Evolutionary conservation across 2,888 invertebrate species (phyloP), one percentile per base, ranked within the genome.

Genomic region (Macrophya annulata): DNA sequence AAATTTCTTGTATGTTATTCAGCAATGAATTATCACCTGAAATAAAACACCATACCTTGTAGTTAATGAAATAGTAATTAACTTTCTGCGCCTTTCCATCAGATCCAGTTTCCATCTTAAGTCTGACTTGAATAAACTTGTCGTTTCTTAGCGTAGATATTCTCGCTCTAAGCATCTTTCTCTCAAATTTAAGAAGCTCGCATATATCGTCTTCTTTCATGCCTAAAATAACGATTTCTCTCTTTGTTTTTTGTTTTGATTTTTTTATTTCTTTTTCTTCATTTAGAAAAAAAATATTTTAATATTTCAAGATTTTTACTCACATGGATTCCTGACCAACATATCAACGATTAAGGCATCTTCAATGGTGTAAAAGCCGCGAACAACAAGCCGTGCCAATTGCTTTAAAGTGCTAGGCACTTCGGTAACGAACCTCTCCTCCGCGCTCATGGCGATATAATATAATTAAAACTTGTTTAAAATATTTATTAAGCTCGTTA

Each of bases 1-100:
- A 10, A 25, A 40, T 25, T 15, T 25, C 25, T 21, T 0, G 12
- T 21, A 25, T 12, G 21, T 25, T 12, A 55, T n/a, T n/a, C n/a
- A n/a, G n/a, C 55, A n/a, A 55, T n/a, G 5, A 8, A 51, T 51
- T 4, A 4, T 17, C 2, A 17, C 5, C 31, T 37, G 15, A 37
- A 74, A 45, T 68, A 43, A 85, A 45, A 74, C 9, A 9, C 21
- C 85, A 88, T 90, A 95, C 95, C 92, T 98, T 98, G 94, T 99
- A 99, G 94, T 99, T 99, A 89, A 99, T 99, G 92, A 98, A 99
- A 94, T 99, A 99, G 93, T 99, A 99, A 94, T 99, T 99, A 31
- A 99, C 98, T 95, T 98, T 98, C 91, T 98, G 98, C 51, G 98
- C 98, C 94, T 98, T 98, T 5, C 98, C 98, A 94, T 99, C 99